Percentiles rank a stretch among this genome's conserved stretches.
Conservation (phyloP, 2,113 vertebrate species). For the Mirza zaza region DNA sequence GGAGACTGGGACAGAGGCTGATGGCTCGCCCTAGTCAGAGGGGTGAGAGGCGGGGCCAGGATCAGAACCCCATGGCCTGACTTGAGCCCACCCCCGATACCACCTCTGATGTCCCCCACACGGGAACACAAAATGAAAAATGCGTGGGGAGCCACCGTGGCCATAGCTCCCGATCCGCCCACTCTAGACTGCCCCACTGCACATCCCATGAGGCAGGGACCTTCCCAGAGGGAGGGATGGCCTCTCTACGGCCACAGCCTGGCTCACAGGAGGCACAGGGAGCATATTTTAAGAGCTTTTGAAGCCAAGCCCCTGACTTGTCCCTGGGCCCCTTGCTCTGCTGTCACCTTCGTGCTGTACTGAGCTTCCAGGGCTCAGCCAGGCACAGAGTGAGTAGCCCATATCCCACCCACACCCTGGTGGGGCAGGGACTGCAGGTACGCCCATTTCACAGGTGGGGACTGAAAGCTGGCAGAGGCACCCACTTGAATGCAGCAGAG, state of each 20-base stretch:
- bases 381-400: background rate
- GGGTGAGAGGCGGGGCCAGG: background rate
- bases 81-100: background rate
- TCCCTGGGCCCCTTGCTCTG: background rate
- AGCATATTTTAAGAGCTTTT: background rate
- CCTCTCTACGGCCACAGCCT: too few species aligned
- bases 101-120: background rate
- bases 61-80: background rate
- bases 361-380: background rate
- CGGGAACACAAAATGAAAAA: fast-evolving
- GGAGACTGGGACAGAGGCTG: background rate
- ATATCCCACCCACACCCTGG: fast-evolving
- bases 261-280: background rate
- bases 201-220: background rate
- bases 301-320: background rate
- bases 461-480: background rate
- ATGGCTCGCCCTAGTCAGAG: background rate
- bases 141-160: background rate
- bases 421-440: background rate
- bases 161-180: fast-evolving
- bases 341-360: background rate
- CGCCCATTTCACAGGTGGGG: background rate
- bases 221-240: background rate
- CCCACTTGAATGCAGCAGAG: background rate
- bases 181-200: background rate